Evolutionary conservation across 2,113 vertebrate species (phyloP).

Genomic region (Actenoides lindsayi): DNA sequence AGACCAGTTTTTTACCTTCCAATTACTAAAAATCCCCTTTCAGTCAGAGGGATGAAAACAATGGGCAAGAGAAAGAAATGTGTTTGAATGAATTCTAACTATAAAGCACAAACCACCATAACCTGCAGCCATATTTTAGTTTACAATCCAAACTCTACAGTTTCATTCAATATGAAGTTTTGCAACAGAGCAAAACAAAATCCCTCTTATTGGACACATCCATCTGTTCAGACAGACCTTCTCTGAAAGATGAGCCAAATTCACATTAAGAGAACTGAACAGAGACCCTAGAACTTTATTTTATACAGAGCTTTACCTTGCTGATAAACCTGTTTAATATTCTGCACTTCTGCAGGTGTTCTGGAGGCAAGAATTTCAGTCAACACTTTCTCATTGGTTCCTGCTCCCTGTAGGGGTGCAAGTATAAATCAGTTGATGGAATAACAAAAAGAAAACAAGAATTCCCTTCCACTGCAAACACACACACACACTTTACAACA

Average conservation of each 20-base stretch:
- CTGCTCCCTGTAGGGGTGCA: conserved; percentile 82
- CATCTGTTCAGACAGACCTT: neutral
- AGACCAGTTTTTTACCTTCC: neutral
- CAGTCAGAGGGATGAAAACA: neutral
- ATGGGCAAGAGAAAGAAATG: neutral
- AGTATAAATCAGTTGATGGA: neutral
- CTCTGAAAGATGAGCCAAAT: neutral
- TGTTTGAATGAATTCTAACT: neutral
- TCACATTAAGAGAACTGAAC: neutral
- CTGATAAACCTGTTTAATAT: conserved; percentile 87
- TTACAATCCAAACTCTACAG: neutral
- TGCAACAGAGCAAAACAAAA: neutral
- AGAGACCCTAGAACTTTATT: neutral
- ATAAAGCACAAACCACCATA: neutral
- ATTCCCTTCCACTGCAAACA: neutral
- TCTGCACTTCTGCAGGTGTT: conserved; percentile 79
- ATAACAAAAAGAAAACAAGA: neutral
- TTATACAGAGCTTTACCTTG: conserved; percentile 78
- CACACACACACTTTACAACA: neutral
- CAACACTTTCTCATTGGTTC: conserved; percentile 90
- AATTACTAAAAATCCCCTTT: neutral
- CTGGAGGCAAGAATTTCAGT: conserved; percentile 95
- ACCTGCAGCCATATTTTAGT: neutral
- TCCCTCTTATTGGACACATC: neutral
- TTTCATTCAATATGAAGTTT: neutral